phyloP scores from a whole-genome alignment of 2,797 vertebrate genomes.

The Caiman crocodilus region DNA sequence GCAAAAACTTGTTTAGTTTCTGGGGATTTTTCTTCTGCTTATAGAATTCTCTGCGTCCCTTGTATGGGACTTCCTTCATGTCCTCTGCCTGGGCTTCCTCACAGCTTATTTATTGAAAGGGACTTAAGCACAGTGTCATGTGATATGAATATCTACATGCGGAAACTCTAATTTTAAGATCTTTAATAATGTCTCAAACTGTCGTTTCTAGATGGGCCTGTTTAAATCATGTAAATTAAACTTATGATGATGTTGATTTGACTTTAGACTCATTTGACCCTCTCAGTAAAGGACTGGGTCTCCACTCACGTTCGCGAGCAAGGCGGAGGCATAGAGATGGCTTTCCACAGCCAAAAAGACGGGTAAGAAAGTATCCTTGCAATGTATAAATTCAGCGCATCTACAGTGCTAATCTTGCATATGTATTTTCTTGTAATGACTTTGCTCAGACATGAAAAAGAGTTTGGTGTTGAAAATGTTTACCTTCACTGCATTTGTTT shows the following conservation, averaged over 20 bases:
- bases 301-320: constrained; percentile 82
- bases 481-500: not conserved
- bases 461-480: not conserved
- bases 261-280: constrained; percentile 86
- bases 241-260: constrained; percentile 69
- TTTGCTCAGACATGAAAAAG: not conserved
- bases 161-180: not conserved
- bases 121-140: not conserved
- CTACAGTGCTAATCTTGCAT: not conserved
- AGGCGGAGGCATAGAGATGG: constrained; percentile 89
- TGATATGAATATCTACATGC: not conserved
- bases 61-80: not conserved
- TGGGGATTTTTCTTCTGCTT: not conserved
- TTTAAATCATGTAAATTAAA: constrained; percentile 55
- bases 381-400: not conserved
- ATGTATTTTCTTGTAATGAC: not conserved
- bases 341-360: constrained; percentile 86
- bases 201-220: constrained; percentile 26
- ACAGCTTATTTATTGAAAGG: not conserved
- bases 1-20: not conserved
- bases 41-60: not conserved
- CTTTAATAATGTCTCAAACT: not conserved
- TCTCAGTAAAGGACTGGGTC: constrained; percentile 83
- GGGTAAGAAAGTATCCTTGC: constrained; percentile 80
- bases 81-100: not conserved